Conservation (phyloP, 1,140 invertebrate species). For the Oppia nitens region DNA sequence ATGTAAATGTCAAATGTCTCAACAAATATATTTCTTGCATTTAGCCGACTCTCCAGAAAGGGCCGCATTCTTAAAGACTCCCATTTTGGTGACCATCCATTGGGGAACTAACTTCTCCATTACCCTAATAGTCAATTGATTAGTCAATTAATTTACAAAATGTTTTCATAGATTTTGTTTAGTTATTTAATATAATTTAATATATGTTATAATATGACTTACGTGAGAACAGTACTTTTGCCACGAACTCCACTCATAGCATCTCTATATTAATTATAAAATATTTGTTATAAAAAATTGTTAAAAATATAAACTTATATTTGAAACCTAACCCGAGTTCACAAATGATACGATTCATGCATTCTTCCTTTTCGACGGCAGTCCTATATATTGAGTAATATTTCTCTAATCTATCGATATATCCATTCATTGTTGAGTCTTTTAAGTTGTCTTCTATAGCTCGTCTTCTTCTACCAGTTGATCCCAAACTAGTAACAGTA, state of each 20-base stretch:
- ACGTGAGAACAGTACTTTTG: slow-evolving; percentile 23
- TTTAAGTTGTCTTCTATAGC: slow-evolving; percentile 13
- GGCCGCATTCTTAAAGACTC: slow-evolving; percentile 23
- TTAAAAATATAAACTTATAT: neutral
- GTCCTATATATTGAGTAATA: slow-evolving; percentile 23
- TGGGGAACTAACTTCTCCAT: slow-evolving; percentile 23
- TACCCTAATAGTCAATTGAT: slow-evolving; percentile 17
- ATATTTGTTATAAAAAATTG: neutral
- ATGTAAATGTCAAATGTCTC: no score
- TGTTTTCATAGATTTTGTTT: neutral
- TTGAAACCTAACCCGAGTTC: slow-evolving; percentile 21
- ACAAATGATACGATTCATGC: slow-evolving; percentile 25
- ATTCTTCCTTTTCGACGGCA: slow-evolving; percentile 25
- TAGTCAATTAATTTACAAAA: neutral
- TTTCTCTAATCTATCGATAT: slow-evolving; percentile 21
- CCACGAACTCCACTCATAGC: slow-evolving; percentile 23
- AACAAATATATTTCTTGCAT: slow-evolving; percentile 24
- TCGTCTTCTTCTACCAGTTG: slow-evolving; percentile 14
- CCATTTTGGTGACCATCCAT: slow-evolving; percentile 24
- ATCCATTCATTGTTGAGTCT: slow-evolving; percentile 17
- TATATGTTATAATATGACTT: slow-evolving; percentile 15
- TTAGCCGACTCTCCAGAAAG: slow-evolving; percentile 21
- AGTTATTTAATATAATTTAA: neutral
- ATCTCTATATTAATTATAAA: slow-evolving; percentile 11
- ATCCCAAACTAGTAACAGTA: slow-evolving; percentile 22